Percentiles rank a stretch among this genome's conserved stretches.
These are phyloP conservation scores for Papilio elwesi DNA, from an alignment of 2,888 invertebrate species.

Conservation along the genomic window DNA sequence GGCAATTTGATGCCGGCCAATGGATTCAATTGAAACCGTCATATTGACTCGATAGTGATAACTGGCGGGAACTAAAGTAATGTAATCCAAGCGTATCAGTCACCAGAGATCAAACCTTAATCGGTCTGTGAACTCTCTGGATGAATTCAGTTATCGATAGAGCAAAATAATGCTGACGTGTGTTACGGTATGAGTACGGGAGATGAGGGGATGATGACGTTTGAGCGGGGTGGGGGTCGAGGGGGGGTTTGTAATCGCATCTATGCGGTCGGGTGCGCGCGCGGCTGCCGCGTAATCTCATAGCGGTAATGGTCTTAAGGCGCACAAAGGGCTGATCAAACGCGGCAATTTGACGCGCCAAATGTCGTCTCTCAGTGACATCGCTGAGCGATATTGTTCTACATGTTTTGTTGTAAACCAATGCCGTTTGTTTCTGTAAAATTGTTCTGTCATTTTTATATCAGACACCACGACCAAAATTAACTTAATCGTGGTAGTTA, in stretches of 20 bases:
- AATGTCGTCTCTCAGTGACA: constrained; percentile 63
- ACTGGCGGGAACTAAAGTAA: too few relatives aligned
- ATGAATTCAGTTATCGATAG: constrained; percentile 58
- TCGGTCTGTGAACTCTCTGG: too few relatives aligned
- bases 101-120: too few relatives aligned
- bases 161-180: constrained; percentile 49
- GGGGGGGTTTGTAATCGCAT: constrained; percentile 66
- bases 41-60: too few relatives aligned
- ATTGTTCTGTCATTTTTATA: background rate
- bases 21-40: too few relatives aligned
- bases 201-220: background rate
- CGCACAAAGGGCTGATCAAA: constrained; percentile 78
- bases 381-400: constrained; percentile 5
- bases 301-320: constrained; percentile 79
- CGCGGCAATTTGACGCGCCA: constrained; percentile 77
- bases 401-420: background rate
- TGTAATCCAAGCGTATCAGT: too few relatives aligned
- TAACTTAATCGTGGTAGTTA: too few relatives aligned
- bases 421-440: background rate
- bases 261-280: constrained; percentile 70
- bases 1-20: too few relatives aligned
- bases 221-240: constrained; percentile 42
- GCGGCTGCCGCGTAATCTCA: constrained; percentile 75
- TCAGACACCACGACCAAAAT: too few relatives aligned
- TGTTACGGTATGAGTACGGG: background rate